These are phyloP conservation scores for Labeo catla DNA, from an alignment of 2,113 vertebrate species.

Conservation along the genomic window DNA sequence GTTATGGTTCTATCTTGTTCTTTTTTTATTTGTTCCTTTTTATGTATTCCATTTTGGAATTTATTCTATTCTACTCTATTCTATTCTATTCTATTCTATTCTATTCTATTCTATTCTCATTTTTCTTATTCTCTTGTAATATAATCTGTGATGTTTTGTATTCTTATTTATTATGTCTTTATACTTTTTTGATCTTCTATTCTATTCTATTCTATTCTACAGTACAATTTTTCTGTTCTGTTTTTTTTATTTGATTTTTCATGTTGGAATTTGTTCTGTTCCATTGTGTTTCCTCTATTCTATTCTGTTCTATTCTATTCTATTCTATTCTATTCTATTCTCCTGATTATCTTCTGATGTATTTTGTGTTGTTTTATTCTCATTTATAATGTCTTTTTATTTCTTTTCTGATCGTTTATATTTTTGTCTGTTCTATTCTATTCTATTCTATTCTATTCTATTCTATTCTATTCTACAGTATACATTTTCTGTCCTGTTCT, in stretches of 20 bases:
- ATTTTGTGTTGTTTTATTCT: neutral
- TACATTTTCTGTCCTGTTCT: too few relatives aligned
- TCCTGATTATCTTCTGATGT: neutral
- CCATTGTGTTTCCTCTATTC: too few relatives aligned
- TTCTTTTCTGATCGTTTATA: too few relatives aligned
- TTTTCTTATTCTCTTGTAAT: too few relatives aligned
- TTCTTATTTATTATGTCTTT: neutral
- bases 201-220: too few relatives aligned
- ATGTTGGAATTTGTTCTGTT: too few relatives aligned
- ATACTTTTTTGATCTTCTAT: too few relatives aligned
- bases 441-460: too few relatives aligned
- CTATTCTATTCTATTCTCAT: neutral
- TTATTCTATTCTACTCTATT: neutral
- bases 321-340: neutral
- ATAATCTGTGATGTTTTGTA: neutral
- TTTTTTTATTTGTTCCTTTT: neutral
- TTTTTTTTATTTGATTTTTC: too few relatives aligned
- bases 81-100: neutral
- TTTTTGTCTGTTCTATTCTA: too few relatives aligned
- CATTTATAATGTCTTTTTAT: neutral
- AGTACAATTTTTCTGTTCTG: too few relatives aligned
- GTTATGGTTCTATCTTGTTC: neutral
- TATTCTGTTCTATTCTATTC: neutral
- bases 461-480: too few relatives aligned
- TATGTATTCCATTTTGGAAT: neutral